Percentiles rank a stretch among this genome's conserved stretches.
These are phyloP conservation scores for Bombyx huttoni DNA, from an alignment of 2,888 invertebrate species.

Conservation along the genomic window DNA sequence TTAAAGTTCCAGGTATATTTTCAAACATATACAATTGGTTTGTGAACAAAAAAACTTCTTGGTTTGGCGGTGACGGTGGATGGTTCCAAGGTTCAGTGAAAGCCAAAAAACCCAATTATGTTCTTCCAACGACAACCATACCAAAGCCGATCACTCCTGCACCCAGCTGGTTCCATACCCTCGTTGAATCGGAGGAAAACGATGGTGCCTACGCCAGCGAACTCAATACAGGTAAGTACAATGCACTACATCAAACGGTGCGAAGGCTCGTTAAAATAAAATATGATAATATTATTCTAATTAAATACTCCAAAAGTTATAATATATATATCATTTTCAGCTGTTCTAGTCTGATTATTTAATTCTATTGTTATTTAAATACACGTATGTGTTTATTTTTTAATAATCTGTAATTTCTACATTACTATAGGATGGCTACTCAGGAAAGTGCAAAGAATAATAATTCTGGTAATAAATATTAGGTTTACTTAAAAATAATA, in stretches of 20 bases:
- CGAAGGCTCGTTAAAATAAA: neutral
- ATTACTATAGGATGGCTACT: neutral
- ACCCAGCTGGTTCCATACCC: slow-evolving; percentile 50
- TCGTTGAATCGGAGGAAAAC: slow-evolving; percentile 52
- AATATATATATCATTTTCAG: neutral
- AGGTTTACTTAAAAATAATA: neutral
- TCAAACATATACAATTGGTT: slow-evolving; percentile 50
- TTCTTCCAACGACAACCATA: slow-evolving; percentile 33
- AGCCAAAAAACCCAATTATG: slow-evolving; percentile 21
- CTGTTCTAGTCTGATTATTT: slow-evolving; percentile 1
- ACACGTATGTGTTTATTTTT: neutral
- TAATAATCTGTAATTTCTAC: no score
- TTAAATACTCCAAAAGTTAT: neutral
- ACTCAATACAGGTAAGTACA: slow-evolving; percentile 15
- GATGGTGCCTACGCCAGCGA: slow-evolving; percentile 29
- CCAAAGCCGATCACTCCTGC: slow-evolving; percentile 28
- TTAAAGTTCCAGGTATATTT: slow-evolving; percentile 34
- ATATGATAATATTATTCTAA: neutral
- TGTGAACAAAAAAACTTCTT: slow-evolving; percentile 31
- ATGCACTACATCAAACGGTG: neutral
- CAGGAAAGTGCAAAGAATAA: neutral
- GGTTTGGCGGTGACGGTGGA: slow-evolving; percentile 51
- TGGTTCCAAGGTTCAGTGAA: slow-evolving; percentile 49
- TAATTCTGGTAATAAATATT: neutral
- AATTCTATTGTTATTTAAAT: neutral